phyloP scores from a whole-genome alignment of 2,888 invertebrate species.

The Tachystola acroxantha region DNA sequence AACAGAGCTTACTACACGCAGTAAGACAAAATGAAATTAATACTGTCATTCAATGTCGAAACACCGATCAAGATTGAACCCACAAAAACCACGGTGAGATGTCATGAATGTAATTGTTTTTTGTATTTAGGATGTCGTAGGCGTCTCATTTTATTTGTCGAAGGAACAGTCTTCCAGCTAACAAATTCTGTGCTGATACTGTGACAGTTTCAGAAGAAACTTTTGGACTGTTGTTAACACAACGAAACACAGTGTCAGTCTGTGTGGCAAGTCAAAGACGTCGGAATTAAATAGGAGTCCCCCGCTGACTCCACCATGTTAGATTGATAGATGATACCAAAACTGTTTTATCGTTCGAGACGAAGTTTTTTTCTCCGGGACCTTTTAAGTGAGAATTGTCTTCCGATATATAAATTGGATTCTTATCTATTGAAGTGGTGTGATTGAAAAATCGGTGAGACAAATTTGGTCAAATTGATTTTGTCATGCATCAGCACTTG shows the following conservation, averaged over 20 bases:
- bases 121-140: slow-evolving; percentile 45
- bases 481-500: slow-evolving; percentile 8
- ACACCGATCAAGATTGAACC: slow-evolving; percentile 37
- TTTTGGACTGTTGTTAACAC: slow-evolving; percentile 7
- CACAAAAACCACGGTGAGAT: slow-evolving; percentile 39
- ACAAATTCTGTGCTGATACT: slow-evolving; percentile 13
- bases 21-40: slow-evolving; percentile 46
- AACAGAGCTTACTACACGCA: too few species aligned
- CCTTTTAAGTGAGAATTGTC: slow-evolving; percentile 66
- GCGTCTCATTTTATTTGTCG: slow-evolving; percentile 41
- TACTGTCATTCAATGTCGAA: slow-evolving; percentile 55
- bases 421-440: slow-evolving; percentile 42
- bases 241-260: slow-evolving; percentile 17
- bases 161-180: slow-evolving; percentile 26
- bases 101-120: slow-evolving; percentile 57
- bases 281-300: slow-evolving; percentile 54
- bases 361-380: slow-evolving; percentile 46
- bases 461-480: slow-evolving; percentile 18
- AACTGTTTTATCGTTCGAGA: slow-evolving; percentile 35
- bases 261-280: slow-evolving; percentile 20
- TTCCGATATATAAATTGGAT: slow-evolving; percentile 56
- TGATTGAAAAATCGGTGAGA: slow-evolving; percentile 33
- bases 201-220: not conserved
- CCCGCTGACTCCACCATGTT: slow-evolving; percentile 58
- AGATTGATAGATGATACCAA: slow-evolving; percentile 70